Evolutionary conservation across 2,113 vertebrate genomes (phyloP), one percentile per base, ranked within the genome.

Genomic region (Centropristis striata): DNA sequence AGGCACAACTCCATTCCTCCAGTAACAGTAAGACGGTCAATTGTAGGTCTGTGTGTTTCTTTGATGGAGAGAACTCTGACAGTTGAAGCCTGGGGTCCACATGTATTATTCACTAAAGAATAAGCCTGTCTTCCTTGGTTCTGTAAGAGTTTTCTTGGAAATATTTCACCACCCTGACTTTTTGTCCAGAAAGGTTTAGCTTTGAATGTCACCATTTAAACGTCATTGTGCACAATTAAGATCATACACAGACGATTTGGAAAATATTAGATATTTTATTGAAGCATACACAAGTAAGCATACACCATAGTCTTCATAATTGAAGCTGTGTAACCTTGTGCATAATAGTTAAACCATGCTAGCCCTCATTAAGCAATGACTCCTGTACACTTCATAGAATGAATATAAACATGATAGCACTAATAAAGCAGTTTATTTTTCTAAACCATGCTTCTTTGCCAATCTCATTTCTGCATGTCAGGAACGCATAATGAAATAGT

Each of bases 281-380:
- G 41, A 86, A 89, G 88, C 92, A 93, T 90, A 92, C 92, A 92
- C 88, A 92, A 93, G 87, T 85, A 86, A 90, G 86, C 88, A 86
- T 87, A 92, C 88, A 90, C 87, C 71, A 61, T 86, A 54, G 77
- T 85, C 87, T 91, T 86, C 81, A 80, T 86, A 74, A 86, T 11
- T 81, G 86, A 93, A 94, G 86, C 80, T 59, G 90, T 90, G 88
- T 91, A 92, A 91, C 68, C 85, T 91, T 93, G 92, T 94, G 93
- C 88, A 93, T 89, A 92, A 91, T 88, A 88, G 75, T 90, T 88
- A 70, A 88, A 88, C 86, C 94, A 93, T 93, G 94, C 94, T 94
- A 93, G 91, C 94, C 94, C 92, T 92, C 93, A 75, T 89, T 76
- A 88, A 91, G 85, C 92, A 79, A 74, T 87, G 58, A 78, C 87